Base-by-base conservation (phyloP, 35 echinoderm and acorn worm species). In the Ophiothrix spiculata region DNA sequence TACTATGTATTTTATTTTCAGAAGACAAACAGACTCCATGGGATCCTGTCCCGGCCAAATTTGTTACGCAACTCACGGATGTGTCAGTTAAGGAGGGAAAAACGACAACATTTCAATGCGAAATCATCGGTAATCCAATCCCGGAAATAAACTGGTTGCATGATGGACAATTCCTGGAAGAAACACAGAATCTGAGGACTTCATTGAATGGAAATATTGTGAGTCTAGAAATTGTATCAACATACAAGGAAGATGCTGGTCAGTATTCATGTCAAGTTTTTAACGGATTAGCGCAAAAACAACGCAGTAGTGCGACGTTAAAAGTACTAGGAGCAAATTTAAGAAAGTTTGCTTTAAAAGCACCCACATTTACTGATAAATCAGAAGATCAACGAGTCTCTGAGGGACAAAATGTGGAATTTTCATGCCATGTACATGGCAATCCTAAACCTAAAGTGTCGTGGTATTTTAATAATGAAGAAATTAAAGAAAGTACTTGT, bases 331-430 rank as follows among this genome's bases (percentile, higher is more conserved):
- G 64, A 33, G 85, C 79, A 35, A 81, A 49, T 37, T 64, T 76
- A 0, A 80, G 56, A 64, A 92, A 86, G 35, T 75, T 79, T 35
- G 60, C 78, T 11, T 36, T 76, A 14, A 76, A 78, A 45, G 77
- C 77, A 17, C 90, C 90, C 69, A 63, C 87, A 56, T 92, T 92
- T 38, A 31, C 81, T 35, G 77, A 92, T 17, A 40, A 32, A 23
- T 86, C 80, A 41, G 78, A 86, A 37, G 90, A 92, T 35, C 29
- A 42, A 69, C 73, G 39, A n/a, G 84, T 92, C 1, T 36, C 39
- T 77, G 90, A 92, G 56, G 90, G 90, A 8, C 77, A 82, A 31
- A 85, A 92, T n/a, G 90, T 92, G 1, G 87, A 87, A 39, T 82
- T 92, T 75, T 49, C 42, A 17, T 87, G 90, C 77, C 75, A 60